Evolutionary conservation across 1,140 invertebrate genomes (phyloP).

Genomic region (Lanistes nyassanus): DNA sequence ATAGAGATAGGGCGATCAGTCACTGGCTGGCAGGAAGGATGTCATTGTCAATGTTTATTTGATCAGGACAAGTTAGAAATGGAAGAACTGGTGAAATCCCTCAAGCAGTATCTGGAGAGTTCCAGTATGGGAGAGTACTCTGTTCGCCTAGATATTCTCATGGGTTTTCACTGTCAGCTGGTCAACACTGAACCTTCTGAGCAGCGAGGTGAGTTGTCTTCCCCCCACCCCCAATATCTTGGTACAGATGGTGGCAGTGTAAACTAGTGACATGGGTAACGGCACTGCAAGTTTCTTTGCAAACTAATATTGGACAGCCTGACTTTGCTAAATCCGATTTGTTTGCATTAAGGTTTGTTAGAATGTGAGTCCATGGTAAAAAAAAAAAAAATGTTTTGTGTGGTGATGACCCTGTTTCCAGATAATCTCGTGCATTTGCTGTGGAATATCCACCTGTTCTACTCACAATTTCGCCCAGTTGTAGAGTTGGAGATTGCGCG

Average conservation of each 20-base stretch:
- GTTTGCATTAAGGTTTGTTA: no score
- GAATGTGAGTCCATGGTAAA: no score
- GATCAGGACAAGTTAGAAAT: slow-evolving; percentile 4
- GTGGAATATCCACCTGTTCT: slow-evolving; percentile 90
- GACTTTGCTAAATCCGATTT: no score
- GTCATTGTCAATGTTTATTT: no score
- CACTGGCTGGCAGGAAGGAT: no score
- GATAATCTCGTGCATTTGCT: slow-evolving; percentile 70
- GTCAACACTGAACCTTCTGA: slow-evolving; percentile 69
- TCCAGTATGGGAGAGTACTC: slow-evolving; percentile 86
- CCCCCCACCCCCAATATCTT: no score
- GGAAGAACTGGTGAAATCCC: slow-evolving; percentile 68
- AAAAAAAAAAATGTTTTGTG: no score
- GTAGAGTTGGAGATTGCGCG: slow-evolving; percentile 76
- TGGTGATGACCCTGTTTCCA: slow-evolving; percentile 41
- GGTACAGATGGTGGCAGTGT: no score
- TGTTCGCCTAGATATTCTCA: slow-evolving; percentile 81
- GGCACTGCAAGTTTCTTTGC: no score
- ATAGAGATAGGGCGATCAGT: no score
- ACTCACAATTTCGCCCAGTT: slow-evolving; percentile 78
- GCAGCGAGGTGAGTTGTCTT: slow-evolving; percentile 65
- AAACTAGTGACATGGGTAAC: no score
- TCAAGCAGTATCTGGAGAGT: slow-evolving; percentile 87
- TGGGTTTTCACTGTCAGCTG: slow-evolving; percentile 81
- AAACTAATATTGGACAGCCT: no score